Percentiles rank a stretch among this genome's conserved stretches.
Evolutionary conservation across 2,113 vertebrate genomes (phyloP).

Genomic region (Ariopsis seemanni): DNA sequence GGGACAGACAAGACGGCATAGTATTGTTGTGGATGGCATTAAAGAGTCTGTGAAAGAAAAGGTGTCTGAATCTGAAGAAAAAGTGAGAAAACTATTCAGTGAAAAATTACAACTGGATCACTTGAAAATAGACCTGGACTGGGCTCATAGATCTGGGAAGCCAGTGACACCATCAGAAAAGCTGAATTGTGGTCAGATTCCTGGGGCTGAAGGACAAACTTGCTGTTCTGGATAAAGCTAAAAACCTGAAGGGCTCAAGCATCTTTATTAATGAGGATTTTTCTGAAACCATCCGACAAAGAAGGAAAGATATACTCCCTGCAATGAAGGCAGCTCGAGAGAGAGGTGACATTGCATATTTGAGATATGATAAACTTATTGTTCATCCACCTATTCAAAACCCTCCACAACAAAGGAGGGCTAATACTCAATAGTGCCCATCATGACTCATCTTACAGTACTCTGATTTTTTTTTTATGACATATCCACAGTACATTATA

Average conservation of each 20-base stretch:
- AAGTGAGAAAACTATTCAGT: constrained; percentile 21
- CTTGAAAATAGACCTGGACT: background rate
- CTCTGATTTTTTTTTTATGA: background rate
- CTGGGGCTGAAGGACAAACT: background rate
- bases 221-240: constrained; percentile 30
- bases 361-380: constrained; percentile 28
- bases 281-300: background rate
- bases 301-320: constrained; percentile 18
- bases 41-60: background rate
- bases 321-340: background rate
- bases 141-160: background rate
- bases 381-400: constrained; percentile 32
- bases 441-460: background rate
- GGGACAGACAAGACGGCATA: background rate
- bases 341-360: constrained; percentile 32
- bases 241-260: constrained; percentile 8
- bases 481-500: background rate
- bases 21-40: background rate
- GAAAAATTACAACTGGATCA: background rate
- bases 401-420: constrained; percentile 2
- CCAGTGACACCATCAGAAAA: background rate
- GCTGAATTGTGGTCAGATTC: background rate
- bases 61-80: constrained; percentile 33
- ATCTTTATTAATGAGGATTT: constrained; percentile 35
- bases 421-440: background rate